phyloP scores from a whole-genome alignment of 2,888 invertebrate genomes.

The Apantesis nais region DNA sequence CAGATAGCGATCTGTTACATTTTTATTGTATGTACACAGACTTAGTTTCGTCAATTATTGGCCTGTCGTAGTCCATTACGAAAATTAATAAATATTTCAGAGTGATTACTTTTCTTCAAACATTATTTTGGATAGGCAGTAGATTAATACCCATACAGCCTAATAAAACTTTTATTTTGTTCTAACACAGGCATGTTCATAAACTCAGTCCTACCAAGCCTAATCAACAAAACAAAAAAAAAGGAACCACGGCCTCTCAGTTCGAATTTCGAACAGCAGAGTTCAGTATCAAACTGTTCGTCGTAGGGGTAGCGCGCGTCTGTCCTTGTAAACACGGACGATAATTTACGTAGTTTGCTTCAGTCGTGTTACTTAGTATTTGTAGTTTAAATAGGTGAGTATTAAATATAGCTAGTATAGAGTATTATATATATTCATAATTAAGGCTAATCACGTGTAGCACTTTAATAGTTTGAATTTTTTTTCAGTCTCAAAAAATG shows the following conservation, averaged over 20 bases:
- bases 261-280: constrained; percentile 1
- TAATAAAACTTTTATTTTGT: no score
- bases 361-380: neutral
- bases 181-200: no score
- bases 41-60: no score
- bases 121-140: no score
- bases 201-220: neutral
- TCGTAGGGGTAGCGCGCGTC: constrained; percentile 1
- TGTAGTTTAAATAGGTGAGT: neutral
- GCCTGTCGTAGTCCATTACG: no score
- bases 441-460: neutral
- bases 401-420: neutral
- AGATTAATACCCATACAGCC: no score
- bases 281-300: constrained; percentile 2
- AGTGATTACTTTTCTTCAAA: no score
- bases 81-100: no score
- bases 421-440: neutral
- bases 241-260: neutral
- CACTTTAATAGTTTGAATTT: neutral
- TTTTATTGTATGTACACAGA: no score
- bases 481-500: neutral
- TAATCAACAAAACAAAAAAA: neutral
- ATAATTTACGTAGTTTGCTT: constrained; percentile 1
- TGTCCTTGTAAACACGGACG: neutral
- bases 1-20: no score